Base-by-base conservation (phyloP, 2,888 invertebrate genomes). In the Oscheius sp. region DNA sequence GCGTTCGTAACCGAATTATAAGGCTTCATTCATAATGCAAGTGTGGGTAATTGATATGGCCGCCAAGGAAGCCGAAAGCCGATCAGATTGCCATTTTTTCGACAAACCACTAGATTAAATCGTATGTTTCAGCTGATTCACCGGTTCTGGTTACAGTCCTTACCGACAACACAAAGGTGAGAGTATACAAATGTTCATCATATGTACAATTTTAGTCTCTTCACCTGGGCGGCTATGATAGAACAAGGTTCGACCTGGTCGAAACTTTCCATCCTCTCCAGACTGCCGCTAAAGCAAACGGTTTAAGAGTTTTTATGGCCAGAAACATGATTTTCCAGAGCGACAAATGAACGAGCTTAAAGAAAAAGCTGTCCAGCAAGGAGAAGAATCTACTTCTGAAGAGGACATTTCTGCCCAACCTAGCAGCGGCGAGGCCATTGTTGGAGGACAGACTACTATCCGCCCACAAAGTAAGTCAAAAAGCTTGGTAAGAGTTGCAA, bases 201-300 rank as follows among this genome's bases (percentile, higher is more conserved):
- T 47, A 29, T 3, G 1, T 29, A 13, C 2, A 35, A 33, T 74
- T 79, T 29, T 48, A 82, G 80, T 80, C 80, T 59, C 73, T 80
- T n/a, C 77, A 82, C 63, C 59, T 82, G 11, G 82, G 82, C 48
- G 70, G 75, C 3, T 82, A 82, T 70, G 82, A 82, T 59, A 55
- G 80, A 68, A 80, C 82, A 42, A 73, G 82, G 59, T 82, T 82
- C 71, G 80, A 81, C 47, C 72, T 82, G 42, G 74, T 76, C 21
- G 82, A 82, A 55, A 75, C 75, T 10, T 82, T 80, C 72, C 80
- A 82, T 48, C 82, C 82, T 32, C 79, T 82, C 29, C 80, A 79
- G 37, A 75, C 78, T 48, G 82, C 82, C n/a, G 73, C 76, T 9
- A 74, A 77, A 50, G 80, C 80, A 35, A 77, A 76, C 55, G 76